These are phyloP conservation scores for Pteronotus mesoamericanus DNA, from an alignment of 2,797 vertebrate genomes.

Conservation along the genomic window DNA sequence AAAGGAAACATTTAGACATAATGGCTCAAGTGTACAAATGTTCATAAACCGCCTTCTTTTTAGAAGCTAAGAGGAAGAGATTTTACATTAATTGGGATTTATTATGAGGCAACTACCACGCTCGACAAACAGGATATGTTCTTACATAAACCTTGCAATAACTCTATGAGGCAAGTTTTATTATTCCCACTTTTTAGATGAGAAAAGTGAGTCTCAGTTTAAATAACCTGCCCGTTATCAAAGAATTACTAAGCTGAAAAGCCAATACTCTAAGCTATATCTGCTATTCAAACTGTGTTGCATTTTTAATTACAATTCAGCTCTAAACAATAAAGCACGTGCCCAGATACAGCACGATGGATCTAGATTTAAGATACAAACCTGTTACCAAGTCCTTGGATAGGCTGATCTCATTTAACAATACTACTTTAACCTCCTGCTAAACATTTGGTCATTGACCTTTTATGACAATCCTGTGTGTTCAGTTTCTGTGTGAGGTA, in stretches of 20 bases:
- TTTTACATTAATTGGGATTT: not conserved
- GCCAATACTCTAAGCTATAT: not conserved
- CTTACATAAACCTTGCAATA: not conserved
- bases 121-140: not conserved
- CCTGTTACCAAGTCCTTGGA: not conserved
- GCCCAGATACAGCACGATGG: not conserved
- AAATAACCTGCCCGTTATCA: not conserved
- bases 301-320: not conserved
- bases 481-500: not conserved
- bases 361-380: not conserved
- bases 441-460: not conserved
- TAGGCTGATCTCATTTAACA: not conserved
- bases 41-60: conserved; percentile 31
- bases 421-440: not conserved
- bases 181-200: not conserved
- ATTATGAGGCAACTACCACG: not conserved
- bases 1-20: conserved; percentile 34
- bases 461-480: not conserved
- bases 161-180: not conserved
- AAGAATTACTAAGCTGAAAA: not conserved
- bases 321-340: not conserved
- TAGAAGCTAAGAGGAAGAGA: not conserved
- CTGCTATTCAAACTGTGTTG: not conserved
- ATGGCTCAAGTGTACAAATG: conserved; percentile 22
- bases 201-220: not conserved